These are phyloP conservation scores for Hippocampus abdominalis DNA, from an alignment of 2,113 vertebrate genomes.

Conservation along the genomic window DNA sequence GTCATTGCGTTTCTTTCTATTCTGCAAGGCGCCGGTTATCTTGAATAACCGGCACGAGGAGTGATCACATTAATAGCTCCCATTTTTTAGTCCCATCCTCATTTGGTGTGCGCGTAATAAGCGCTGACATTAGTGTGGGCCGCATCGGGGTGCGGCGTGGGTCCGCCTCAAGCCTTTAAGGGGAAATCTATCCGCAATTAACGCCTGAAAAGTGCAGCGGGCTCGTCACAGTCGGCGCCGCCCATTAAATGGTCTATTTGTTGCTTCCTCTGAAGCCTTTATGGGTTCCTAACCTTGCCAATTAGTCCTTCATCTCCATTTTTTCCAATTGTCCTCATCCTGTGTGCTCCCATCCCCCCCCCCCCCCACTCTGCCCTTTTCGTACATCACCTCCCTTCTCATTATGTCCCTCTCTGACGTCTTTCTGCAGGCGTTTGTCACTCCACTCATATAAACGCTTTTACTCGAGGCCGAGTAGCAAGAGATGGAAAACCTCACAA, in stretches of 20 bases:
- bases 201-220: conserved; percentile 23
- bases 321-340: conserved; percentile 12
- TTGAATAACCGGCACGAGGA: neutral
- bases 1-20: neutral
- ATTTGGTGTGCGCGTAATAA: conserved; percentile 14
- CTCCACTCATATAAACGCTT: conserved; percentile 24
- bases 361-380: neutral
- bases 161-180: conserved; percentile 1
- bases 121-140: conserved; percentile 3
- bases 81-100: conserved; percentile 35
- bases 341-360: conserved; percentile 12
- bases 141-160: neutral
- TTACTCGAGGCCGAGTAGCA: conserved; percentile 9
- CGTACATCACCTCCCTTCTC: conserved; percentile 1
- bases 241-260: conserved; percentile 39
- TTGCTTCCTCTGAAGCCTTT: conserved; percentile 16
- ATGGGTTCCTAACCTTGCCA: conserved; percentile 14
- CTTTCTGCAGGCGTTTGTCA: conserved; percentile 21
- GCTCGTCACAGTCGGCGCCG: neutral
- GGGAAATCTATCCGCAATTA: conserved; percentile 5
- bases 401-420: conserved; percentile 2
- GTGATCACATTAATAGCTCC: neutral
- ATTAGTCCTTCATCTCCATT: conserved; percentile 19
- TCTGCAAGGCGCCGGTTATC: neutral
- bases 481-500: conserved; percentile 31